Percentiles rank a stretch among this genome's conserved stretches.
Evolutionary conservation across 2,113 vertebrate species (phyloP).

Genomic region (Chascanopsetta lugubris): DNA sequence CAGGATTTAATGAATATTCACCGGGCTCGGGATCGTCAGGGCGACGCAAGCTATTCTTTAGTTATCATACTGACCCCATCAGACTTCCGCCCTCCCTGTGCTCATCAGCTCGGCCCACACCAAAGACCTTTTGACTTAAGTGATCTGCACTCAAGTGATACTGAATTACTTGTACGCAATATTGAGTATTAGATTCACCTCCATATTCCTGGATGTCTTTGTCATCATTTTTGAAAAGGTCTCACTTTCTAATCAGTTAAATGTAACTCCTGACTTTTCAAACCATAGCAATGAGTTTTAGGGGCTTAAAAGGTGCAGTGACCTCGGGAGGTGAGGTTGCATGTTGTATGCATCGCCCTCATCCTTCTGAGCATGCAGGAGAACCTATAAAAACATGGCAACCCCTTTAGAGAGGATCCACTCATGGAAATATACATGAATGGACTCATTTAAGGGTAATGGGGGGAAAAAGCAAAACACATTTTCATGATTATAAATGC

Average conservation of each 20-base stretch:
- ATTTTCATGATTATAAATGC: too few relatives aligned
- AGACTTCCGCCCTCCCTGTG: conserved; percentile 34
- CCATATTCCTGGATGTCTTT: neutral
- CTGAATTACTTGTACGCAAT: neutral
- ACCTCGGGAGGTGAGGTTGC: neutral
- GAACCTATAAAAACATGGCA: too few relatives aligned
- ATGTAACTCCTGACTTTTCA: too few relatives aligned
- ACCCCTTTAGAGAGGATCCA: too few relatives aligned
- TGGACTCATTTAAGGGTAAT: too few relatives aligned
- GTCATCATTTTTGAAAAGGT: neutral
- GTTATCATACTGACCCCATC: conserved; percentile 58
- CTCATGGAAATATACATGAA: too few relatives aligned
- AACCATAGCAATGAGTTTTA: neutral
- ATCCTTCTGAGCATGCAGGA: too few relatives aligned
- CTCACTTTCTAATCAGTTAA: neutral
- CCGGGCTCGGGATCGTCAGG: conserved; percentile 45
- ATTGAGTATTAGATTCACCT: neutral
- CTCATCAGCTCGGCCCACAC: conserved; percentile 39
- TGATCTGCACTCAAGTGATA: conserved; percentile 29
- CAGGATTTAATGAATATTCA: conserved; percentile 74
- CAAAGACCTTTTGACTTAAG: conserved; percentile 52
- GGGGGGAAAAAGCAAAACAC: too few relatives aligned
- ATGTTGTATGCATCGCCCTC: too few relatives aligned
- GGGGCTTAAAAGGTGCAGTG: neutral
- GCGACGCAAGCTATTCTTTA: conserved; percentile 55